Percentiles rank a stretch among this genome's conserved stretches.
Conservation (phyloP, 2,797 vertebrate genomes). For the Delichon dasypus region DNA sequence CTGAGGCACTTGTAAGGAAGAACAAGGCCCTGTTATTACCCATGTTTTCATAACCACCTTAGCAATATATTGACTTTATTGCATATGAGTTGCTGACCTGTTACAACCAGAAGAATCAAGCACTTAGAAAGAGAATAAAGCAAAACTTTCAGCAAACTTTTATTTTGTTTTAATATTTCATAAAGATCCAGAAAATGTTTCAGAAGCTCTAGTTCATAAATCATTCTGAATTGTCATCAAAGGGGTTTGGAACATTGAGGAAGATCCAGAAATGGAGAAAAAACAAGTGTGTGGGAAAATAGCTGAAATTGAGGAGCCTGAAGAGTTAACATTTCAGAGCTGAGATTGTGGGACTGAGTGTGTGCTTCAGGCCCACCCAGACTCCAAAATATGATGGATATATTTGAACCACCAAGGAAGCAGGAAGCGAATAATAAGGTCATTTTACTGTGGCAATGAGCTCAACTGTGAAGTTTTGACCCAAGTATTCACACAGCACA, state of each 20-base stretch:
- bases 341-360: neutral
- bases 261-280: neutral
- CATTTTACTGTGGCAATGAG: neutral
- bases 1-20: conserved; percentile 8
- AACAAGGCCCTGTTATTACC: conserved; percentile 10
- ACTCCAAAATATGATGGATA: neutral
- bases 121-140: neutral
- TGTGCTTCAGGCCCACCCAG: neutral
- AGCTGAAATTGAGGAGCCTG: neutral
- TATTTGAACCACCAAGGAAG: neutral
- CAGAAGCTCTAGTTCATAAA: neutral
- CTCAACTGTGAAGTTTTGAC: neutral
- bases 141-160: neutral
- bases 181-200: neutral
- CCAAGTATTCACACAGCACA: neutral
- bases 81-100: neutral
- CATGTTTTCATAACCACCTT: conserved; percentile 38
- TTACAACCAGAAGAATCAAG: conserved; percentile 9
- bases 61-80: conserved; percentile 3
- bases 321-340: neutral
- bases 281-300: neutral
- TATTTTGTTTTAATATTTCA: neutral
- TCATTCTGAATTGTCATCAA: neutral
- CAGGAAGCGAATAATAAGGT: conserved; percentile 5
- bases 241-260: neutral